Percentiles rank a stretch among this genome's conserved stretches.
These are phyloP conservation scores for Octodon degus DNA, from an alignment of 2,113 vertebrate species.

Conservation along the genomic window DNA sequence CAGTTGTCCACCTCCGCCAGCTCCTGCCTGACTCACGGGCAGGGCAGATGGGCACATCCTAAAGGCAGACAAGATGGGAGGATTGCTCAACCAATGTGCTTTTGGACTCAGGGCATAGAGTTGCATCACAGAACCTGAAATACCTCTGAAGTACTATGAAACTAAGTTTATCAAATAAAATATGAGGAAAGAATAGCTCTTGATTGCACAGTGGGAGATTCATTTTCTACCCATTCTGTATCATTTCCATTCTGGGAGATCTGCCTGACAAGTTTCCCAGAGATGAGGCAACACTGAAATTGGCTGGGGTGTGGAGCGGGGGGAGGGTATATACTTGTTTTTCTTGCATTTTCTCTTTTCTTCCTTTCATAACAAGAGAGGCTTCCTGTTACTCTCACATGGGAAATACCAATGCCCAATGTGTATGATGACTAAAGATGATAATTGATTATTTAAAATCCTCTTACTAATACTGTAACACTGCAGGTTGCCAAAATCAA, in stretches of 20 bases:
- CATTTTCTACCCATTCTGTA: background rate
- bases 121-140: conserved; percentile 53
- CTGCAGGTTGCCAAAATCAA: background rate
- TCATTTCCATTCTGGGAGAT: background rate
- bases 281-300: background rate
- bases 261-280: background rate
- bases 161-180: conserved; percentile 21
- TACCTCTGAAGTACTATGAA: background rate
- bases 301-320: too few relatives aligned
- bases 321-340: background rate
- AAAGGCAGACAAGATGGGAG: background rate
- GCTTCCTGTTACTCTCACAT: background rate
- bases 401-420: background rate
- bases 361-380: background rate
- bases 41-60: background rate
- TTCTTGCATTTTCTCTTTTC: background rate
- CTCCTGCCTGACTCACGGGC: background rate
- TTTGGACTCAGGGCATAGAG: background rate
- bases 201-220: background rate
- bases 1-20: background rate
- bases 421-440: background rate
- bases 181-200: background rate
- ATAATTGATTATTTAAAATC: background rate
- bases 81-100: conserved; percentile 49
- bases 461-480: background rate